Percentiles rank a stretch among this genome's conserved stretches.
Evolutionary conservation across 1,140 invertebrate species (phyloP).

Genomic region (Bilobella aurantiaca): DNA sequence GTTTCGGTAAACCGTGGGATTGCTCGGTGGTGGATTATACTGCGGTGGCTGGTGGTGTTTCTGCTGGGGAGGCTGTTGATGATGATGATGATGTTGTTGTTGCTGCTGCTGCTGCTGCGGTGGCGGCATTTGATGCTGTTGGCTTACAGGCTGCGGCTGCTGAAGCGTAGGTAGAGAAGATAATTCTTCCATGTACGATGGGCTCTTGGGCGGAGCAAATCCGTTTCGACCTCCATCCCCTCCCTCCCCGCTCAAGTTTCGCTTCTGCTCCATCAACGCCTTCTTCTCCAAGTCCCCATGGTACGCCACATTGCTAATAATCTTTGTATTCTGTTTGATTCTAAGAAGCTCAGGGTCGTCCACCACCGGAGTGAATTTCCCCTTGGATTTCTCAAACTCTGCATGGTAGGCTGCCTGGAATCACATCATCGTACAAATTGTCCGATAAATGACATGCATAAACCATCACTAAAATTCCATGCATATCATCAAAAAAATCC

Average conservation of each 20-base stretch:
- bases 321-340: slow-evolving; percentile 88
- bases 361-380: slow-evolving; percentile 78
- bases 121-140: slow-evolving; percentile 16
- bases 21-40: no score
- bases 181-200: slow-evolving; percentile 31
- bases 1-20: no score
- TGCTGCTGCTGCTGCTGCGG: slow-evolving; percentile 28
- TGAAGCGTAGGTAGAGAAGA: slow-evolving; percentile 25
- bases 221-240: slow-evolving; percentile 30
- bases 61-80: no score
- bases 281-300: slow-evolving; percentile 89
- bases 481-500: no score
- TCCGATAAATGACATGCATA: no score
- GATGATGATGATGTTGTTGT: no score
- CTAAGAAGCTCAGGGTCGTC: slow-evolving; percentile 89
- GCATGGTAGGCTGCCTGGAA: slow-evolving; percentile 90
- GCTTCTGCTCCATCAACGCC: slow-evolving; percentile 79
- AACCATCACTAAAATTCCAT: no score
- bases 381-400: slow-evolving; percentile 93
- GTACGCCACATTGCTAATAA: slow-evolving; percentile 89
- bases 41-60: no score
- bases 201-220: slow-evolving; percentile 24
- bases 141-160: slow-evolving; percentile 19
- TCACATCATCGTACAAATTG: no score
- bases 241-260: slow-evolving; percentile 55